Conservation (phyloP, 2,797 vertebrate species). For the Austrolebias charrua region DNA sequence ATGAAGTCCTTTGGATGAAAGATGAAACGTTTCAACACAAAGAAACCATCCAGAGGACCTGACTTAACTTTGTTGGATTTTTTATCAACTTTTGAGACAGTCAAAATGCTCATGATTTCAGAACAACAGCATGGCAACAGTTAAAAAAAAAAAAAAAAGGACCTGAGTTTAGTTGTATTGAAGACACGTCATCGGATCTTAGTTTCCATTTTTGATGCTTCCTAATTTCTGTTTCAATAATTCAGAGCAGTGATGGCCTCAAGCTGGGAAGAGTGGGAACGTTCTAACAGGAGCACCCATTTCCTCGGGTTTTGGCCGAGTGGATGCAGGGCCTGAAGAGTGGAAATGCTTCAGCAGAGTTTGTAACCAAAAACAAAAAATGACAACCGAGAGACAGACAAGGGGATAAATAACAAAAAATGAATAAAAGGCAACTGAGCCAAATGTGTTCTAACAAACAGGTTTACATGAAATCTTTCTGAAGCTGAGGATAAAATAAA, state of each 20-base stretch:
- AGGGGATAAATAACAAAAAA: slow-evolving; percentile 1
- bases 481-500: background rate
- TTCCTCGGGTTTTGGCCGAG: slow-evolving; percentile 61
- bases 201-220: background rate
- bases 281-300: slow-evolving; percentile 70
- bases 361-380: slow-evolving; percentile 4
- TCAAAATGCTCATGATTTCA: too few species aligned
- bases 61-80: too few species aligned
- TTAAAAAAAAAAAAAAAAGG: too few species aligned
- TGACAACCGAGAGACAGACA: background rate
- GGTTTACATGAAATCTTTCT: background rate
- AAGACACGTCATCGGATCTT: background rate
- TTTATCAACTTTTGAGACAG: too few species aligned
- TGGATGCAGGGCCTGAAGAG: slow-evolving; percentile 42
- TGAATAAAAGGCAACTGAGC: too few species aligned
- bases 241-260: slow-evolving; percentile 21
- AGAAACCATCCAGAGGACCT: too few species aligned
- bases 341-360: slow-evolving; percentile 10
- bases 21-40: too few species aligned
- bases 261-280: slow-evolving; percentile 24
- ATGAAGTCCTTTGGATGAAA: too few species aligned
- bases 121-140: too few species aligned
- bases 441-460: too few species aligned
- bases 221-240: slow-evolving; percentile 16
- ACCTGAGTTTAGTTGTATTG: background rate